Evolutionary conservation across 2,113 vertebrate genomes (phyloP), one percentile per base, ranked within the genome.

Genomic region (Spermophilus dauricus): DNA sequence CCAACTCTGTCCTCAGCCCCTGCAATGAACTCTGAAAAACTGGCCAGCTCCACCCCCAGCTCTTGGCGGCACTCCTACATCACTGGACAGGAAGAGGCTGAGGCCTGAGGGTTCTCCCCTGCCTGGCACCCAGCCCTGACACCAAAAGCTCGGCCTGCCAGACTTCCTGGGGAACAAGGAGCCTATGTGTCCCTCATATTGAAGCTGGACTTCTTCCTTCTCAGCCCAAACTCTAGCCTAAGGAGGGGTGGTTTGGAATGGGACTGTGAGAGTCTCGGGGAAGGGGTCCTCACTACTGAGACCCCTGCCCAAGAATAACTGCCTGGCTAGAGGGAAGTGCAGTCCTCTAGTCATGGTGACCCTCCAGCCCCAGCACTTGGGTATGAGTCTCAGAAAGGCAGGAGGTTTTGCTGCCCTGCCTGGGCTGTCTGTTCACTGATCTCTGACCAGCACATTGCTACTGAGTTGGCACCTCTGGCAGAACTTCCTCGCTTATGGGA

Each of bases 71-170:
- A 39, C 53, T 95, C 89, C 96, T 82, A 73, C 28, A 45, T 86
- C 84, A 39, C 88, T 72, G 82, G 48, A 89, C 89, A 75, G 75
- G 89, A 95, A 89, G 80, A 97, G 76, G 58, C 94, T 61, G 91
- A 87, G 75, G 51, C 91, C 76, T 0, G 2, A 81, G 63, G 75
- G 85, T 32, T 95, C 65, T 93, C 86, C 83, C 82, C 88, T 80
- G 48, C 80, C 92, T 97, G 96, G 97, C 95, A 61, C 22, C 14
- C 58, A n/a, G 92, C 92, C 95, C 86, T 78, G 70, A 93, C 83
- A 67, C 73, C 45, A 51, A 91, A 58, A 67, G 77, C 83, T 63
- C n/a, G 65, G 86, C 83, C 77, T 90, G 53, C 95, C 78, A 77
- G 89, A 20, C 83, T 87, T 92, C 86, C 69, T 63, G 81, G 67